phyloP scores from a whole-genome alignment of 2,797 vertebrate genomes.

The Sebastes goodei region DNA sequence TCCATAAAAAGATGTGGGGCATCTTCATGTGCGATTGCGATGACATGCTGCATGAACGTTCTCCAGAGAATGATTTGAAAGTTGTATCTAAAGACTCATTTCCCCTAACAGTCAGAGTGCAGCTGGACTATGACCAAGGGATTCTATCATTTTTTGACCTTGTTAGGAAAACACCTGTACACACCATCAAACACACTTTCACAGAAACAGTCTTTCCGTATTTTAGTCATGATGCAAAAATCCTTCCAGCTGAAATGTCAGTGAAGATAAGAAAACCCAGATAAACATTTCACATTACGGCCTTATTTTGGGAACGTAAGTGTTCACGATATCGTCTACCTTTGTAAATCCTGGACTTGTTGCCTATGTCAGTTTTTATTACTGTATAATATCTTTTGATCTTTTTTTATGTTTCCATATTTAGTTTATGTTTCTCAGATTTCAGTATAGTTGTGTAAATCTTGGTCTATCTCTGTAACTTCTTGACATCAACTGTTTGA shows the following conservation, averaged over 20 bases:
- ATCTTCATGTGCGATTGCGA: accelerated
- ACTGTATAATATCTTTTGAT: too few species aligned
- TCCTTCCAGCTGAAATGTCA: slow-evolving; percentile 22
- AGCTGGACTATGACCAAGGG: slow-evolving; percentile 28
- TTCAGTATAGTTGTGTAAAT: too few species aligned
- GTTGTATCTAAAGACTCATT: accelerated
- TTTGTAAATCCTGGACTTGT: too few species aligned
- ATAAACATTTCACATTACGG: background rate
- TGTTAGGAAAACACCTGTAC: background rate
- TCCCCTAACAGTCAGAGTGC: slow-evolving; percentile 23
- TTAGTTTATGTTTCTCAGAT: too few species aligned
- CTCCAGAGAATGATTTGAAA: accelerated
- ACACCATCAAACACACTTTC: background rate
- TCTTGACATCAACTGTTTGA: background rate
- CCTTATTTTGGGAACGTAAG: background rate
- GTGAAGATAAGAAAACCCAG: accelerated
- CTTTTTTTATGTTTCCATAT: too few species aligned
- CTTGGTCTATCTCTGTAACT: background rate
- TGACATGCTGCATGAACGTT: accelerated
- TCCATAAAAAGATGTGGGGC: background rate
- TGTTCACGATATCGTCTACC: too few species aligned
- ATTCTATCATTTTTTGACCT: slow-evolving; percentile 47
- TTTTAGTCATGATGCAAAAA: slow-evolving; percentile 25
- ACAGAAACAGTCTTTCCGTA: slow-evolving; percentile 8
- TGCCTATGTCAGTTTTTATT: too few species aligned